A percentile compares a stretch with the other conserved stretches of the same genome.
Conservation (phyloP, 2,113 vertebrate species). For the Dolichallabes microphthalmus region DNA sequence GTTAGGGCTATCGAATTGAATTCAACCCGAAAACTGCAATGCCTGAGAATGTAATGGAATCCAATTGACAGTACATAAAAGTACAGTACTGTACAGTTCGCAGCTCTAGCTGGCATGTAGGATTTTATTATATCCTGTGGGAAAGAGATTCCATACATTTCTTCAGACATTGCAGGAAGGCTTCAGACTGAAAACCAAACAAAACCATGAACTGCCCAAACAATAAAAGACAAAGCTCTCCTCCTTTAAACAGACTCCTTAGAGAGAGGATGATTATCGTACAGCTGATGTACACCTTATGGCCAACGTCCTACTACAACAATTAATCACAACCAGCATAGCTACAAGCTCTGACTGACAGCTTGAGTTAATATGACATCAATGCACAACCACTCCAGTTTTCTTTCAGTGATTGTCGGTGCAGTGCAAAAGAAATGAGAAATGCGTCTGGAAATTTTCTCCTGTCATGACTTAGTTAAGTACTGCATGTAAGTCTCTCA, state of each 20-base stretch:
- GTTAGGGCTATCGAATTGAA: no score
- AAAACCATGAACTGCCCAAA: not conserved
- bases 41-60: no score
- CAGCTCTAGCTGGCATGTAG: no score
- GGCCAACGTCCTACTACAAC: not conserved
- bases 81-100: no score
- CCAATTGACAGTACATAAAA: no score
- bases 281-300: not conserved
- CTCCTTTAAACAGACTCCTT: no score
- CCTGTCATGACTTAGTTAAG: not conserved
- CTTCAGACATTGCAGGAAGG: not conserved
- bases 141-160: not conserved
- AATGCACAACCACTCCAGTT: not conserved
- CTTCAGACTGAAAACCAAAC: not conserved
- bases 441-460: not conserved
- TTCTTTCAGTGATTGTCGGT: not conserved
- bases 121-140: not conserved
- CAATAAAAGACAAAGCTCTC: not conserved
- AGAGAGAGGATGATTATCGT: not conserved
- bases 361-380: not conserved
- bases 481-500: constrained; percentile 1
- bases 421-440: not conserved
- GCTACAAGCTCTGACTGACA: not conserved
- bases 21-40: no score
- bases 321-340: not conserved